A percentile compares a stretch with the other conserved stretches of the same genome.
Conservation (phyloP, 1,140 invertebrate genomes). For the Drosophila auraria region DNA sequence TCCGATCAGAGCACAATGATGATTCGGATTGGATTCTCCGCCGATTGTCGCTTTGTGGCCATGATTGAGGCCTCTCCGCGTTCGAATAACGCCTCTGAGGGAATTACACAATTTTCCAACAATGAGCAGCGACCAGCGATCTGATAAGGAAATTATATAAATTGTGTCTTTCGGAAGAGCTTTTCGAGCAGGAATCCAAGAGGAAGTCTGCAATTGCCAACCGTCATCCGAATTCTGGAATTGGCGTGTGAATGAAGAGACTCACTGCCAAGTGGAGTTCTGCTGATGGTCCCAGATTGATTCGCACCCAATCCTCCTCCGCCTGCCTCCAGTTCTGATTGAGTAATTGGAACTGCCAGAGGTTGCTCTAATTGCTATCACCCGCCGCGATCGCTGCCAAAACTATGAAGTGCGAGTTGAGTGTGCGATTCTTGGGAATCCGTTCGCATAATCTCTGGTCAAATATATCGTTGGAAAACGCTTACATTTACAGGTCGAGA, state of each 20-base stretch:
- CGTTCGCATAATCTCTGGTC: conserved; percentile 20
- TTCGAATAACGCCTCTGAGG: conserved; percentile 62
- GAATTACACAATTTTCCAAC: conserved; percentile 74
- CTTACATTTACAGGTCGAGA: conserved; percentile 33
- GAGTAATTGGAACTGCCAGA: conserved; percentile 62
- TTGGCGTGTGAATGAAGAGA: conserved; percentile 62
- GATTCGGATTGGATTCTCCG: conserved; percentile 19
- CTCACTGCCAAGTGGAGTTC: conserved; percentile 22
- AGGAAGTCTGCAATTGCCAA: conserved; percentile 74
- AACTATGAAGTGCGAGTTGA: conserved; percentile 22
- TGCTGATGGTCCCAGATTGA: conserved; percentile 58
- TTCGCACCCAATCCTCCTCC: conserved; percentile 22
- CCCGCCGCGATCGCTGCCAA: conserved; percentile 60
- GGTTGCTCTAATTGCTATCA: conserved; percentile 73
- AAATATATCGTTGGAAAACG: conserved; percentile 19
- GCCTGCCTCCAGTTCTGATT: conserved; percentile 26
- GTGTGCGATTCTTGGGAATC: conserved; percentile 45
- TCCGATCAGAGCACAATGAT: conserved; percentile 40
- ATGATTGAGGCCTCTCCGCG: conserved; percentile 54
- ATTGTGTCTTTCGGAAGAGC: conserved; percentile 66
- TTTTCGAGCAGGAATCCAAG: conserved; percentile 28
- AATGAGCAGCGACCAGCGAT: conserved; percentile 51
- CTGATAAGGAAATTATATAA: conserved; percentile 81
- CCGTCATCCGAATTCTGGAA: conserved; percentile 37
- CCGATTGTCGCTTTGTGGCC: conserved; percentile 60